phyloP scores from a whole-genome alignment of 2,797 vertebrate species.

The Antrozous pallidus region DNA sequence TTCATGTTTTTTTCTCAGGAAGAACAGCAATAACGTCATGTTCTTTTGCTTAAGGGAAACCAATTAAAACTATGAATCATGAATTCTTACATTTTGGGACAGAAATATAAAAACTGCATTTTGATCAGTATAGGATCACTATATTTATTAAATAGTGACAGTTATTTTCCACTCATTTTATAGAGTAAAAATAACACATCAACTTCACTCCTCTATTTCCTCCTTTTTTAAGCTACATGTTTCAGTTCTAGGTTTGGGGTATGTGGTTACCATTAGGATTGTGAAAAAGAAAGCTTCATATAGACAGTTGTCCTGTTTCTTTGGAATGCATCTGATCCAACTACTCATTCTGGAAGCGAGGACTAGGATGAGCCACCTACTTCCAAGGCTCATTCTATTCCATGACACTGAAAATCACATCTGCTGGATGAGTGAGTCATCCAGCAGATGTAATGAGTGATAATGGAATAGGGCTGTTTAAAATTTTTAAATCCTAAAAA shows the following conservation, averaged over 20 bases:
- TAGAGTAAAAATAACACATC: not conserved
- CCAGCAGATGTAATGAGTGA: not conserved
- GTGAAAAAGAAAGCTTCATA: not conserved
- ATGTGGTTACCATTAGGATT: not conserved
- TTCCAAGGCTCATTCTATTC: not conserved
- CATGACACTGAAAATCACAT: not conserved
- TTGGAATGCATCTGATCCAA: not conserved
- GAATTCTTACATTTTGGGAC: not conserved
- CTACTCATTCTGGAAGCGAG: not conserved
- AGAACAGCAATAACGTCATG: not conserved
- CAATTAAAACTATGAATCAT: not conserved
- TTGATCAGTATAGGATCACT: not conserved
- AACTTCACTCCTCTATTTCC: not conserved
- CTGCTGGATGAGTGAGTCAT: not conserved
- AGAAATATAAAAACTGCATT: not conserved
- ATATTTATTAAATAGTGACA: not conserved
- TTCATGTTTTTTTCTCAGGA: not conserved
- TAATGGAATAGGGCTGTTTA: not conserved
- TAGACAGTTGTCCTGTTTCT: not conserved
- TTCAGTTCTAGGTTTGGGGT: not conserved
- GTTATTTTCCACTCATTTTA: not conserved
- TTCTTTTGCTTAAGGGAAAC: conserved; percentile 25
- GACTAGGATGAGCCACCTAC: not conserved
- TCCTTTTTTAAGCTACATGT: not conserved
- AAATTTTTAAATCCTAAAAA: not conserved